Evolutionary conservation across 2,113 vertebrate genomes (phyloP), one percentile per base, ranked within the genome.

Genomic region (Epinephelus lanceolatus): DNA sequence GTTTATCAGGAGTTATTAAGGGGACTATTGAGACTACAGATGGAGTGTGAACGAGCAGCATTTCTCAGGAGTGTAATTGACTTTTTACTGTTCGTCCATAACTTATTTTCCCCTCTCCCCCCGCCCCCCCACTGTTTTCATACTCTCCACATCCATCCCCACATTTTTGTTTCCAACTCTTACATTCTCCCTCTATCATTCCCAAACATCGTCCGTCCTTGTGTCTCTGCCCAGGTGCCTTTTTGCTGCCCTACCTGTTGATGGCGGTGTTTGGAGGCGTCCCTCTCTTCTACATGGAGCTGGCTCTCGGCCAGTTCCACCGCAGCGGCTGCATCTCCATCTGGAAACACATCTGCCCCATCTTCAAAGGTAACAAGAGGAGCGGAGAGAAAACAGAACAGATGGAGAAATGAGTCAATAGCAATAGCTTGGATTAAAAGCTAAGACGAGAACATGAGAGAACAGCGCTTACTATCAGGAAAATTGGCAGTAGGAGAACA

Each of bases 281-380:
- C 73, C 98, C 98, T 0, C 97, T 99, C 52, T 99, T 99, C 94
- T 99, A 99, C 86, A 98, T 99, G 98, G 98, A 99, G 92, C 96
- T 99, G 42, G 98, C 97, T 0, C 94, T 99, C 56, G 98, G 98
- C 18, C 98, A 99, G 93, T 99, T 98, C 89, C 98, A 99, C 92
- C 96, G 97, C 83, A 99, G 96, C 0, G 98, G 98, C 60, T 99
- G 98, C 79, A 99, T 99, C 94, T 99, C 98, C n/a, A 95, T 99
- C 69, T 99, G 98, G 98, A 97, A 96, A 76, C 96, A 99, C 95
- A 96, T 99, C 91, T 99, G 98, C 87, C 98, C 98, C 23, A 97
- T 99, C 90, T 99, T 99, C 94, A 99, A 99, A 96, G 98, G 98
- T 99, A 97, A 85, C 40, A 0, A 59, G 21, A 15, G 8, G 59